Base-by-base conservation (phyloP, 2,888 invertebrate genomes). In the Orthosia incerta region DNA sequence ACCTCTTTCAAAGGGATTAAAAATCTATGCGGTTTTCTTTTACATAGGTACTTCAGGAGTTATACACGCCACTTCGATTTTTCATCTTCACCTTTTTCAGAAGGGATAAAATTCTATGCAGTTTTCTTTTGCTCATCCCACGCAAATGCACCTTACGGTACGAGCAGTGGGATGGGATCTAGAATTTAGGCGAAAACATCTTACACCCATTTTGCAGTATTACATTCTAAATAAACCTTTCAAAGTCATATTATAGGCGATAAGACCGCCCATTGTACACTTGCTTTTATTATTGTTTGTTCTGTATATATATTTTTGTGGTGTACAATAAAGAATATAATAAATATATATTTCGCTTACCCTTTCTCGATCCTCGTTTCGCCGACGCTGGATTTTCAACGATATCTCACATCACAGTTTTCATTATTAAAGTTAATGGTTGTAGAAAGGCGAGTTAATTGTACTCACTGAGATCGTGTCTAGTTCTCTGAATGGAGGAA, bases 391-490 rank as follows among this genome's bases (percentile, higher is more conserved):
- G 31, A 62, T 65, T 76, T 64, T 68, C 56, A 77, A 55, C 50
- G 12, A 64, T 53, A 81, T 77, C 65, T 65, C 55, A 65, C 61
- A 65, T 48, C 65, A 65, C 48, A 45, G 64, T 77, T 82, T 82
- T 53, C 56, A 82, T 70, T 65, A 70, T 76, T 57, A 65, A 70
- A 82, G 45, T 59, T 66, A 62, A 78, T 77, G 56, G 63, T 77
- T 55, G 20, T 71, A 62, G 57, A 66, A 82, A 77, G 45, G 26
- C 61, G 23, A 69, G 56, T 67, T 80, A 83, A 83, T 79, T 79
- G 64, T 68, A 62, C 16, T 15, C 59, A 48, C 45, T 72, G 61
- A 62, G 57, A 62, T 68, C 65, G 59, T 20, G 57, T 39, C 56
- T 64, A 50, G 57, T 57, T 79, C 61, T 59, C 61, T 83, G 73